Evolutionary conservation across 2,888 invertebrate species (phyloP).

Genomic region (Acanthococcus lagerstroemiae): DNA sequence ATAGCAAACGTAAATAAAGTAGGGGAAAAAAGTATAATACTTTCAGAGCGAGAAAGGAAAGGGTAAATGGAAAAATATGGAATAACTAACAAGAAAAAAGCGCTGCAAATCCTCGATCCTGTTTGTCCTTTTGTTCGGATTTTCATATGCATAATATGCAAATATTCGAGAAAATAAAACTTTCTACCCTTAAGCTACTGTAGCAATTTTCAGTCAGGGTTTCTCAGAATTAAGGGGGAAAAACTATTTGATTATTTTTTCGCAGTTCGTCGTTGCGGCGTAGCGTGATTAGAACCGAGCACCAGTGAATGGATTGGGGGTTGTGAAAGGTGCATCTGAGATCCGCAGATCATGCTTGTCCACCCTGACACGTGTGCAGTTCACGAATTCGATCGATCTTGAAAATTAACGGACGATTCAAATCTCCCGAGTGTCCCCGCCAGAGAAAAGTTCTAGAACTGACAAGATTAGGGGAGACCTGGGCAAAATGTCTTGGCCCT

Average conservation of each 20-base stretch:
- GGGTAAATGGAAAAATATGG: slow-evolving; percentile 13
- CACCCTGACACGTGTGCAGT: no score
- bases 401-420: no score
- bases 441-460: no score
- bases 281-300: neutral
- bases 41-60: neutral
- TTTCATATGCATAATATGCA: slow-evolving; percentile 27
- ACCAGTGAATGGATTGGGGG: neutral
- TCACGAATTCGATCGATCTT: no score
- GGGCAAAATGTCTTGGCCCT: no score
- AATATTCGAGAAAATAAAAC: slow-evolving; percentile 20
- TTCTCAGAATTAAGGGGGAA: neutral
- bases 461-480: no score
- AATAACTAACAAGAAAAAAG: slow-evolving; percentile 18
- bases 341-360: no score
- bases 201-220: neutral
- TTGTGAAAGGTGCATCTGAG: neutral
- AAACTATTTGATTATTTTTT: no score
- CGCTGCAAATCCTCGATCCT: slow-evolving; percentile 18
- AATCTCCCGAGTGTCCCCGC: no score
- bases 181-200: slow-evolving; percentile 15
- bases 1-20: neutral
- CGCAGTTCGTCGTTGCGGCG: no score
- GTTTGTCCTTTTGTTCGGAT: slow-evolving; percentile 27
- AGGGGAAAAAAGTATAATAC: slow-evolving; percentile 5